These are phyloP conservation scores for Xenops minutus DNA, from an alignment of 2,797 vertebrate species.

Conservation along the genomic window DNA sequence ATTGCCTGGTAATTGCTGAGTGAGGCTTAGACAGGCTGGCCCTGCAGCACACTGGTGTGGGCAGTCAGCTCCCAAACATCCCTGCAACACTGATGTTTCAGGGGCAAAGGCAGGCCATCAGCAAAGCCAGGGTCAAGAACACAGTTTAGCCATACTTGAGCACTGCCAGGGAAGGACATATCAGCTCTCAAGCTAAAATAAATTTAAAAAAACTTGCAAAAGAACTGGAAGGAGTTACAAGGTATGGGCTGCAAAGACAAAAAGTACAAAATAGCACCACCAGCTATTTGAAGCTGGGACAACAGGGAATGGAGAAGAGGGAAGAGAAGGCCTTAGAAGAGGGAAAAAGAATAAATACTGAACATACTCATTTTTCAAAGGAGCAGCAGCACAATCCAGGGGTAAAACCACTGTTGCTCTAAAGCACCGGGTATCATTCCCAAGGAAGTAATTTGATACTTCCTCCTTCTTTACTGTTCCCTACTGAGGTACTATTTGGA, in stretches of 20 bases:
- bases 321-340: background rate
- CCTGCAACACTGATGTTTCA: background rate
- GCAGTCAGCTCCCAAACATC: background rate
- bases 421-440: background rate
- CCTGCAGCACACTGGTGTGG: constrained; percentile 9
- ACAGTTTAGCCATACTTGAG: background rate
- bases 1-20: constrained; percentile 58
- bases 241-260: background rate
- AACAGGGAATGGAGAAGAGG: background rate
- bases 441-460: background rate
- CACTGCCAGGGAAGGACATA: background rate
- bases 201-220: background rate
- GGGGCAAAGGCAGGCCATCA: background rate
- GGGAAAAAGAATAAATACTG: background rate
- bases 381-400: background rate
- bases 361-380: background rate
- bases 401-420: background rate
- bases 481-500: background rate
- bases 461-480: background rate
- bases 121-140: background rate
- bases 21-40: constrained; percentile 37
- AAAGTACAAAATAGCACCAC: background rate
- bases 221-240: background rate
- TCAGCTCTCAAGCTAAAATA: background rate
- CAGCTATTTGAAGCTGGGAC: background rate